phyloP scores from a whole-genome alignment of 2,797 vertebrate genomes.

The Sandelia bainsii region DNA sequence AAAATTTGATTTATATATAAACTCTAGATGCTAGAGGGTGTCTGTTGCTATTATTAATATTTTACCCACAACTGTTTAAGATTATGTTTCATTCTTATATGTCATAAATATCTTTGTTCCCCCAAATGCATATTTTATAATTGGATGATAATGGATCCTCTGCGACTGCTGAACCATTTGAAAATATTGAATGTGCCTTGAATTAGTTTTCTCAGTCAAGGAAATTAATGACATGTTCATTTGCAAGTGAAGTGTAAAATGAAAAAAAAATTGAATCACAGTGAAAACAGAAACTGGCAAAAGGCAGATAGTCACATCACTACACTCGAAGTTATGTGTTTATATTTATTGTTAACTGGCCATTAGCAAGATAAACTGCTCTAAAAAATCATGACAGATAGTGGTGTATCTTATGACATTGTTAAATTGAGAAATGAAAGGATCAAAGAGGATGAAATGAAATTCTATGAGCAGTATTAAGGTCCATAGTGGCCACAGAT shows the following conservation, averaged over 20 bases:
- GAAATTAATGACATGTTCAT: not conserved
- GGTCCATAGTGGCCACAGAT: constrained; percentile 43
- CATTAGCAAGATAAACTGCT: constrained; percentile 25
- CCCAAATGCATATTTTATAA: not conserved
- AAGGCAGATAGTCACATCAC: constrained; percentile 6
- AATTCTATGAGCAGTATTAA: constrained; percentile 32
- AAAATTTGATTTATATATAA: not conserved
- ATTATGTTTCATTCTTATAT: not conserved
- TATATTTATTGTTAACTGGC: constrained; percentile 25
- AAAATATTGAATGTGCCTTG: constrained; percentile 2
- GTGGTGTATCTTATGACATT: constrained; percentile 29
- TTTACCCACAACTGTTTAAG: constrained; percentile 23
- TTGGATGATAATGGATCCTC: not conserved
- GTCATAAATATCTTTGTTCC: constrained; percentile 6
- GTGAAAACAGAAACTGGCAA: constrained; percentile 2
- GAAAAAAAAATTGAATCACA: not conserved
- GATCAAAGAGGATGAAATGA: no score
- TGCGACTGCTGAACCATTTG: not conserved
- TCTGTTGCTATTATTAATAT: not conserved
- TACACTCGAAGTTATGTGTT: constrained; percentile 6
- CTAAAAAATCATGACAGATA: constrained; percentile 23
- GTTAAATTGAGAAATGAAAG: constrained; percentile 50
- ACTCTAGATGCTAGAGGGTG: not conserved
- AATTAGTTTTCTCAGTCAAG: not conserved
- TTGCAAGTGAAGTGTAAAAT: constrained; percentile 8